Base-by-base conservation (phyloP, 2,888 invertebrate species). In the Meteorus cinctellus region DNA sequence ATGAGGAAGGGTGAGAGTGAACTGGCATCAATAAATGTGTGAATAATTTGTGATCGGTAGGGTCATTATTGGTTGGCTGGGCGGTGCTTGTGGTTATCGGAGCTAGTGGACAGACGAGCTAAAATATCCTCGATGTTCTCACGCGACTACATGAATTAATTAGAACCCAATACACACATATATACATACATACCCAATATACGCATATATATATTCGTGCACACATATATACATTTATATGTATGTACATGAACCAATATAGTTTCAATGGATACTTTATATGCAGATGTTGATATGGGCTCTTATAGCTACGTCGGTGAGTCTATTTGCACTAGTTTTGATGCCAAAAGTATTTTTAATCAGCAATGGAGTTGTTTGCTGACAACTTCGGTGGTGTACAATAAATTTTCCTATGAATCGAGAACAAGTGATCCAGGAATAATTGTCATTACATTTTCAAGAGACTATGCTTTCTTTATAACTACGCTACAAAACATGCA, bases 21-120 rank as follows among this genome's bases (percentile, higher is more conserved):
- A 55, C 55, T 19, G 59, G 85, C 81, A 78, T 83, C 83, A 83
- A 80, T 84, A 83, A 85, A 83, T 82, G 81, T 81, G 84, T 85
- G 84, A 85, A 86, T 86, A 86, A 86, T 86, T 85, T 83, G 82
- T 81, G 83, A 84, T 82, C 79, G 80, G 77, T 74, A 69, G 78
- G 79, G 72, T 81, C 77, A 81, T 83, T 85, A 85, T 85, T 83
- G 81, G 81, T 76, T 81, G 67, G 62, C 62, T 71, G 69, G 45
- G 76, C 68, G 36, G 75, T n/a, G 41, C 73, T 72, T 65, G 69
- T 70, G 60, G 70, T 70, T 72, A 78, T 67, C 66, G 73, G 29
- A 24, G 66, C 73, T 62, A 65, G 55, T 62, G 60, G 72, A 72
- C 67, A 60, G 72, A 71, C 66, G 71, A 75, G 66, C 27, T 72